Evolutionary conservation across 2,113 vertebrate genomes (phyloP).

Genomic region (Hypocryptadius cinnamomeus): DNA sequence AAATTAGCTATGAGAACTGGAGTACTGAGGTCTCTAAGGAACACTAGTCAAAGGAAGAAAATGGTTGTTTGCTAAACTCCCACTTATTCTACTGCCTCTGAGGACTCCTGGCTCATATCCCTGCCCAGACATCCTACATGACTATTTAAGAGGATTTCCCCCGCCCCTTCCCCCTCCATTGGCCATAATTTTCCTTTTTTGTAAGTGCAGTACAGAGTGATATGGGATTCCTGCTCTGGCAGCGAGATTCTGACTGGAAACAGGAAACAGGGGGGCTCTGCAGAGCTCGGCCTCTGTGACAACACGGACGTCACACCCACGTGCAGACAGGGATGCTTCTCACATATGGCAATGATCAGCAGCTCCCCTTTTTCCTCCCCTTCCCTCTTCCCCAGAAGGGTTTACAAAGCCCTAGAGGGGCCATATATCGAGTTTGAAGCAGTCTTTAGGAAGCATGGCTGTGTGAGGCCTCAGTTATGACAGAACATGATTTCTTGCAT

Average conservation of each 20-base stretch:
- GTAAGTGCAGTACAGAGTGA: neutral
- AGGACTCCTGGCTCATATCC: neutral
- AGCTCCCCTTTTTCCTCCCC: neutral
- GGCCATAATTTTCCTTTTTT: slow-evolving; percentile 34
- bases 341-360: slow-evolving; percentile 12
- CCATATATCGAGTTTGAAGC: neutral
- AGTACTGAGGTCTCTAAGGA: slow-evolving; percentile 61
- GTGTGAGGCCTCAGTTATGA: slow-evolving; percentile 8
- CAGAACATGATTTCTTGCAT: slow-evolving; percentile 3
- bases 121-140: neutral
- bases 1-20: slow-evolving; percentile 73
- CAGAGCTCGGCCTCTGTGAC: slow-evolving; percentile 20
- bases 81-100: slow-evolving; percentile 5
- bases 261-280: slow-evolving; percentile 52
- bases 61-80: slow-evolving; percentile 45
- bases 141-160: slow-evolving; percentile 47
- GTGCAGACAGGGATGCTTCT: neutral
- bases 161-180: neutral
- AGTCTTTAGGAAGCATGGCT: neutral
- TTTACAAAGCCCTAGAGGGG: neutral
- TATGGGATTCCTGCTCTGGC: slow-evolving; percentile 44
- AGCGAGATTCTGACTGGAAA: slow-evolving; percentile 50
- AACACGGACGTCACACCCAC: slow-evolving; percentile 40
- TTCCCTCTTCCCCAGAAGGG: neutral
- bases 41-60: slow-evolving; percentile 54